Percentiles rank a stretch among this genome's conserved stretches.
Conservation (phyloP, 2,113 vertebrate genomes). For the Bubo bubo region DNA sequence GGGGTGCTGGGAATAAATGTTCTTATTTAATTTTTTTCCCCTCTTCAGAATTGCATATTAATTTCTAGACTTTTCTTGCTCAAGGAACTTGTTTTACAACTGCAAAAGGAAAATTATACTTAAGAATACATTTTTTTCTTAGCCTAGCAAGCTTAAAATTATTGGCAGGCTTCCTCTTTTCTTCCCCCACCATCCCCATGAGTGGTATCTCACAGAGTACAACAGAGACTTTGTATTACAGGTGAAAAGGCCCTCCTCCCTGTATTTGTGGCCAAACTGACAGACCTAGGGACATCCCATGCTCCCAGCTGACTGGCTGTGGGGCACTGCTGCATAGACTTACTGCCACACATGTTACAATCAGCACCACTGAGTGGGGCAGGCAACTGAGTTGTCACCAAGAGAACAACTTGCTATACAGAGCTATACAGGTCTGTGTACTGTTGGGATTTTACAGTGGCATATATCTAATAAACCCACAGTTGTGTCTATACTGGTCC, state of each 20-base stretch:
- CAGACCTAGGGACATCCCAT: neutral
- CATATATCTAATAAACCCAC: neutral
- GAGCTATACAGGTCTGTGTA: neutral
- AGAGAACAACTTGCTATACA: fast-evolving
- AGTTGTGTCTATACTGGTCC: neutral
- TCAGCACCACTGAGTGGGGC: no score
- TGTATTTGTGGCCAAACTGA: neutral
- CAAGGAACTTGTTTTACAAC: neutral
- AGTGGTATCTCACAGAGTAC: neutral
- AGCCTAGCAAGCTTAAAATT: neutral
- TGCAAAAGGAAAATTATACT: neutral
- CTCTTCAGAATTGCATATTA: neutral
- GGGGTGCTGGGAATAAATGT: neutral
- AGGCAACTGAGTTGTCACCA: fast-evolving
- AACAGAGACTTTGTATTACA: fast-evolving
- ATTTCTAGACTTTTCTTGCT: neutral
- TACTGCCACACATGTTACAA: fast-evolving
- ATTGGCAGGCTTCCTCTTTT: neutral
- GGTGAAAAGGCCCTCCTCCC: neutral
- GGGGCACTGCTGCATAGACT: neutral
- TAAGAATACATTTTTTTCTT: neutral
- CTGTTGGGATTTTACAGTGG: neutral
- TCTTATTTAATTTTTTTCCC: no score
- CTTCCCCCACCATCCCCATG: fast-evolving
- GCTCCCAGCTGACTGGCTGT: neutral